Evolutionary conservation across 2,113 vertebrate species (phyloP).

Genomic region (Campylomormyrus tamandua): DNA sequence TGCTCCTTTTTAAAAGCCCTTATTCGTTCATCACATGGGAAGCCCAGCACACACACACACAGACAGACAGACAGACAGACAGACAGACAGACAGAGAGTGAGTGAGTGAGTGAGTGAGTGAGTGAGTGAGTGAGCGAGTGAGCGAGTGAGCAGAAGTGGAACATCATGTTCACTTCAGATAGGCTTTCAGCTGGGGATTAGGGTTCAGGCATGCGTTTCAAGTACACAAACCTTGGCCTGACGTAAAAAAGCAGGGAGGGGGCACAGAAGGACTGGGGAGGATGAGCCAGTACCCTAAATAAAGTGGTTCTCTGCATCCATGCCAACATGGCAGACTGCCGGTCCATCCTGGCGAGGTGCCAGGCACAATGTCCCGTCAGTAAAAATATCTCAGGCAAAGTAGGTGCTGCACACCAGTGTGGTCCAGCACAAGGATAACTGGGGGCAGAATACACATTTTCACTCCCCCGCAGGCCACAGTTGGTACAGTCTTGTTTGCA

Average conservation of each 20-base stretch:
- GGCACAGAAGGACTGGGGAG: background rate
- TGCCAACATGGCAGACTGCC: background rate
- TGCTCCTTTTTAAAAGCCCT: background rate
- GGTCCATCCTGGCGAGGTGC: background rate
- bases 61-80: too few species aligned
- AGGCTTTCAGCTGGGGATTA: background rate
- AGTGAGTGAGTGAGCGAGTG: background rate
- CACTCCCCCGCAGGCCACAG: background rate
- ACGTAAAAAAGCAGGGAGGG: background rate
- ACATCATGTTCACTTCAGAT: background rate
- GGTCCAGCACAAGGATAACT: background rate
- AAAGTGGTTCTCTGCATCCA: background rate
- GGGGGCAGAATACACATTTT: background rate
- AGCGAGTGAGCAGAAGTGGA: background rate
- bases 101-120: too few species aligned
- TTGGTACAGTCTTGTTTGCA: background rate
- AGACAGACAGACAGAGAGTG: too few species aligned
- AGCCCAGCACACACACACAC: background rate
- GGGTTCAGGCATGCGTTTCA: background rate
- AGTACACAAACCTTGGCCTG: background rate
- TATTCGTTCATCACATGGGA: background rate
- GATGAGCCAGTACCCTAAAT: conserved; percentile 1
- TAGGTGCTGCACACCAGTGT: background rate
- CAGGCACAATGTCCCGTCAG: background rate
- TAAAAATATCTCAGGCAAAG: background rate